These are phyloP conservation scores for Drosophila funebris DNA, from an alignment of 1,140 invertebrate species.

Conservation along the genomic window DNA sequence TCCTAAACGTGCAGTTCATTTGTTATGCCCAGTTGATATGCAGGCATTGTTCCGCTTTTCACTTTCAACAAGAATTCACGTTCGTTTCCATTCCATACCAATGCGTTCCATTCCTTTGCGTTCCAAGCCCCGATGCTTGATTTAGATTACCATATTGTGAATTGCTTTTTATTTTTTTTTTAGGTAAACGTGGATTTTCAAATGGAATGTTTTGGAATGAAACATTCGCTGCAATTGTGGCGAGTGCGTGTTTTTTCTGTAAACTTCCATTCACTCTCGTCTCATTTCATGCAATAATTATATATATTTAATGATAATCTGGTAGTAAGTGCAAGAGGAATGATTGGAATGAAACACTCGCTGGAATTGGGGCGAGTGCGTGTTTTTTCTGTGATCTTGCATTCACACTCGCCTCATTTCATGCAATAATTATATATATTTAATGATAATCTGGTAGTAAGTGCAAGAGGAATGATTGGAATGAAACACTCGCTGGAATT, in stretches of 20 bases:
- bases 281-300: no score
- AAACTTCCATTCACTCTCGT: neutral
- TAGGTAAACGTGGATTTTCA: no score
- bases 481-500: neutral
- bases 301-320: no score
- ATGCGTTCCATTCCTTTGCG: neutral
- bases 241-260: neutral
- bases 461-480: neutral
- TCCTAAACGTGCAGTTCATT: slow-evolving; percentile 42
- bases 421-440: no score
- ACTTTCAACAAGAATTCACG: slow-evolving; percentile 7
- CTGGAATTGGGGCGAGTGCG: neutral
- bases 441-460: no score
- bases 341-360: neutral
- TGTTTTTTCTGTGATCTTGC: neutral
- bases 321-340: no score
- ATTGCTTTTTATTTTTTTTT: no score
- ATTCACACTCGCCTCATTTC: no score
- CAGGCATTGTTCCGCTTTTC: slow-evolving; percentile 22
- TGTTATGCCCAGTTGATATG: slow-evolving; percentile 11
- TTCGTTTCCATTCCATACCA: neutral
- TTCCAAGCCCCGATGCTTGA: no score
- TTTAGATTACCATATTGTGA: no score
- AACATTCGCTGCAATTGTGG: neutral
- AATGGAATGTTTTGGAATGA: neutral